Conservation (phyloP, 2,888 invertebrate species). For the Drosophila paranaensis region DNA sequence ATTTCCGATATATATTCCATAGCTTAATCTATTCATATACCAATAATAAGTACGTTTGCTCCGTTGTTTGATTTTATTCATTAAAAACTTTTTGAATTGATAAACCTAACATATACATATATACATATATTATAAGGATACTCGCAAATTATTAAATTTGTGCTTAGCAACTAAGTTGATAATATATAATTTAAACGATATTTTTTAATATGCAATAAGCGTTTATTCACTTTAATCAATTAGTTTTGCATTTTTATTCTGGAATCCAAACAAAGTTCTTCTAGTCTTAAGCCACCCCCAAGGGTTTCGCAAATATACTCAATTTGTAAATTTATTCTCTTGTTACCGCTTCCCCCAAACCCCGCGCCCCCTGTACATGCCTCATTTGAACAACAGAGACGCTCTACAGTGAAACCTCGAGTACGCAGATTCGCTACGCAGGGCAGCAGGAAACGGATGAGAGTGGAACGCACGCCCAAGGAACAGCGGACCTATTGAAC, state of each 20-base stretch:
- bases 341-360: slow-evolving; percentile 59
- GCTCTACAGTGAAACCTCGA: slow-evolving; percentile 78
- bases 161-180: slow-evolving; percentile 42
- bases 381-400: slow-evolving; percentile 55
- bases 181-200: slow-evolving; percentile 19
- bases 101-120: slow-evolving; percentile 8
- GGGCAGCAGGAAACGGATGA: slow-evolving; percentile 67
- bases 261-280: slow-evolving; percentile 29
- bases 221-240: slow-evolving; percentile 39
- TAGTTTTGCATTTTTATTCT: slow-evolving; percentile 53
- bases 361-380: slow-evolving; percentile 34
- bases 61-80: slow-evolving; percentile 50
- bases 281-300: slow-evolving; percentile 41
- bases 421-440: slow-evolving; percentile 68
- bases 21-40: slow-evolving; percentile 21
- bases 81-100: slow-evolving; percentile 44
- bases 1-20: slow-evolving; percentile 16
- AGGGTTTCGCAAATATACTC: slow-evolving; percentile 60
- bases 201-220: slow-evolving; percentile 32
- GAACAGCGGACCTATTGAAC: slow-evolving; percentile 39
- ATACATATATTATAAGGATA: slow-evolving; percentile 12
- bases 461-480: slow-evolving; percentile 31
- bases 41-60: slow-evolving; percentile 29
- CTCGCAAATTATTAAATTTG: slow-evolving; percentile 14
- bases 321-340: slow-evolving; percentile 72